Percentiles rank a stretch among this genome's conserved stretches.
These are phyloP conservation scores for Vombatus ursinus DNA, from an alignment of 2,113 vertebrate species.

Conservation along the genomic window DNA sequence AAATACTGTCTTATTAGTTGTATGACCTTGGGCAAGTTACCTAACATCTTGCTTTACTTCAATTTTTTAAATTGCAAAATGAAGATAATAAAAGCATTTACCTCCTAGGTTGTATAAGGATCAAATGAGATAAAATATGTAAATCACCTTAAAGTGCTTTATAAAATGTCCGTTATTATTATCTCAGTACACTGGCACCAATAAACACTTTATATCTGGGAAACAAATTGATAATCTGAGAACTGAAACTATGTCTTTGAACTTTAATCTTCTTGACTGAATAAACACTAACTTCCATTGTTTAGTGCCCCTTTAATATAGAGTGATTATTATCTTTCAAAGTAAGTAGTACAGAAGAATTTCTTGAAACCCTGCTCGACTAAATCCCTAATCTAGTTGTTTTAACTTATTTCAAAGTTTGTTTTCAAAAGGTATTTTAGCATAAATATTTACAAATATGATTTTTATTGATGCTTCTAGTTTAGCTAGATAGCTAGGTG, in stretches of 20 bases:
- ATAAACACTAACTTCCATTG: neutral
- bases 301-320: neutral
- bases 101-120: too few species aligned
- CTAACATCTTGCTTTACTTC: too few species aligned
- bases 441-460: conserved; percentile 33
- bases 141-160: too few species aligned
- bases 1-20: too few species aligned
- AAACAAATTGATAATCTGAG: conserved; percentile 42
- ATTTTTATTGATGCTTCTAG: conserved; percentile 16
- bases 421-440: conserved; percentile 10
- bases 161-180: too few species aligned
- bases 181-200: too few species aligned
- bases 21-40: too few species aligned
- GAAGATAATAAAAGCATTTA: too few species aligned
- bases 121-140: too few species aligned
- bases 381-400: neutral
- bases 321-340: conserved; percentile 15
- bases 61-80: too few species aligned
- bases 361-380: neutral
- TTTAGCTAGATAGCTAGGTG: neutral
- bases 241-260: neutral
- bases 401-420: conserved; percentile 1
- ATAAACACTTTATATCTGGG: conserved; percentile 9
- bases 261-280: conserved; percentile 11
- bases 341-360: neutral